Evolutionary conservation across 2,113 vertebrate species (phyloP).

Genomic region (Numenius arquata): DNA sequence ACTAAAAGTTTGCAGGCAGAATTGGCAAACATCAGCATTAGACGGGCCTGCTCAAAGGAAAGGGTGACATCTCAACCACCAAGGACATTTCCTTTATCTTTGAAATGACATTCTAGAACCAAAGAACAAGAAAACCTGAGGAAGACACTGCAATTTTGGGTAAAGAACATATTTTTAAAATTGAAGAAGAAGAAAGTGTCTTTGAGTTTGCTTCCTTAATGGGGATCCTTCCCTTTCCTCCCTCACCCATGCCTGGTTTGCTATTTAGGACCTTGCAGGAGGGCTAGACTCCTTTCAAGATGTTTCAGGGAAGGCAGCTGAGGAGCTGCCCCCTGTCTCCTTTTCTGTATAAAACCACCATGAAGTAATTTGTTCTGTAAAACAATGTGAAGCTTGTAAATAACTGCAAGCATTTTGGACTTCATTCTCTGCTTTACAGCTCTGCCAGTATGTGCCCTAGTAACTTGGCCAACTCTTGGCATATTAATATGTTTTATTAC

Average conservation of each 20-base stretch:
- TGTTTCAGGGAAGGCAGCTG: not conserved
- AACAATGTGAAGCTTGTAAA: slow-evolving; percentile 22
- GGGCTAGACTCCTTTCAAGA: not conserved
- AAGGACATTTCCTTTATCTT: not conserved
- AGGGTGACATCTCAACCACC: not conserved
- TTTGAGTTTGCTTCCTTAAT: not conserved
- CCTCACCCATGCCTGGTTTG: not conserved
- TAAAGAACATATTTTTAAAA: not conserved
- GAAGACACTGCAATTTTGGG: not conserved
- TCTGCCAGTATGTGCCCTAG: not conserved
- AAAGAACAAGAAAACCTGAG: not conserved
- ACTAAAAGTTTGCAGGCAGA: not conserved
- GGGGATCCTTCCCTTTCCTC: not conserved
- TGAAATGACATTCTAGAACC: not conserved
- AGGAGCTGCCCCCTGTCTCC: not conserved
- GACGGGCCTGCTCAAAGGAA: not conserved
- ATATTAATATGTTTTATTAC: not conserved
- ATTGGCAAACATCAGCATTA: not conserved
- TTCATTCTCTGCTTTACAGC: not conserved
- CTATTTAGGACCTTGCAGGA: not conserved
- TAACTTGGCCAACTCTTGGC: not conserved
- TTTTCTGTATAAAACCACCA: not conserved
- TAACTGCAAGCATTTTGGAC: not conserved
- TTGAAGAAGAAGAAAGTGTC: not conserved
- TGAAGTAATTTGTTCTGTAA: not conserved